Evolutionary conservation across 2,888 invertebrate species (phyloP).

Genomic region (Drosophila macrospina): DNA sequence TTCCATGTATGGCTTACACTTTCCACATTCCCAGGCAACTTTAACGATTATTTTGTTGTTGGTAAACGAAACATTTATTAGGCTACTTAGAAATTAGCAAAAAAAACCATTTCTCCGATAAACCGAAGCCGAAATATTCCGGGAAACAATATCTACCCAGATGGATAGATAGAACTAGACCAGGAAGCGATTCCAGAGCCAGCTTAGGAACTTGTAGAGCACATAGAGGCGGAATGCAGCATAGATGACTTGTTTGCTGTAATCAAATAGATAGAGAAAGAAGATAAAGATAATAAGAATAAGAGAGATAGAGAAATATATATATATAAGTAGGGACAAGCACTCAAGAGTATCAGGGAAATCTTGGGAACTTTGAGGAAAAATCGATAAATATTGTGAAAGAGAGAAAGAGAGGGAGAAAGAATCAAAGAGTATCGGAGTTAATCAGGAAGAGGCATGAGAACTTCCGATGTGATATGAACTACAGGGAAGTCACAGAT

Average conservation of each 20-base stretch:
- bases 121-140: conserved; percentile 12
- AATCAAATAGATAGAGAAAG: background rate
- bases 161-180: conserved; percentile 14
- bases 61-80: conserved; percentile 3
- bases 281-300: background rate
- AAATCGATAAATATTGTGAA: too few species aligned
- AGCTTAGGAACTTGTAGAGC: conserved; percentile 64
- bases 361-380: too few species aligned
- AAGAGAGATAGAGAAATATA: background rate
- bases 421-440: too few species aligned
- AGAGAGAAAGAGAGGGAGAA: too few species aligned
- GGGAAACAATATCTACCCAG: background rate
- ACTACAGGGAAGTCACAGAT: too few species aligned
- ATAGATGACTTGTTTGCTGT: conserved; percentile 55
- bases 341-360: background rate
- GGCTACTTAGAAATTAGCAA: conserved; percentile 17
- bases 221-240: conserved; percentile 46
- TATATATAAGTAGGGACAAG: background rate
- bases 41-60: background rate
- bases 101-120: conserved; percentile 30
- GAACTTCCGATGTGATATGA: too few species aligned
- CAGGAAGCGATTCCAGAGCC: conserved; percentile 52
- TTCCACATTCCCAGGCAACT: too few species aligned
- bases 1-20: too few species aligned
- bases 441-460: too few species aligned